Evolutionary conservation across 2,797 vertebrate species (phyloP), one percentile per base, ranked within the genome.

Genomic region (Myoxocephalus aenaeus): DNA sequence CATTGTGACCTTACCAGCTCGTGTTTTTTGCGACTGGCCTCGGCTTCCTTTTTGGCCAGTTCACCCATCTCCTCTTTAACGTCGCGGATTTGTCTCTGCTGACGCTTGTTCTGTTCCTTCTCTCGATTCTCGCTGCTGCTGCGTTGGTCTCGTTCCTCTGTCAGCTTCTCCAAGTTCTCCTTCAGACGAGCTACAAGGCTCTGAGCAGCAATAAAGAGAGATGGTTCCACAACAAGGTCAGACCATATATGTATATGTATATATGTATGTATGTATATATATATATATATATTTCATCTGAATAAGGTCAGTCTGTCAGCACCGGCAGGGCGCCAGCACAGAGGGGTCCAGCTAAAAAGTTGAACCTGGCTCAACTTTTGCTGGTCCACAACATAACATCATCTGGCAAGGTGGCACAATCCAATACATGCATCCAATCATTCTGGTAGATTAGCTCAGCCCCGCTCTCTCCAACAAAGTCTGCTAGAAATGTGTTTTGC

Each of bases 11-110:
- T 95, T 89, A 99, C 98, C 96, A 99, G 94, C 70, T 99, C 98
- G 0, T 99, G 98, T 65, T 97, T 99, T 91, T 99, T 99, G 92
- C 97, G 98, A 82, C 96, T 98, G 36, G 98, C 97, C 89, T 99
- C 98, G 0, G 95, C 87, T 84, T 99, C 98, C 88, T 98, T 99
- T 87, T 98, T 98, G 86, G 95, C 94, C 65, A 99, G 93, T 86
- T 99, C 97, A 0, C 92, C 95, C 94, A 95, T 97, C 93, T 99
- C 98, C 90, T 99, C 98, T 88, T 99, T 99, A 87, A 96, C 85
- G 68, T 99, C 98, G 0, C 97, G 95, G 66, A 96, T 96, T 94
- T 99, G 98, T 22, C 98, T 90, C 91, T 98, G 98, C 75, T 97
- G 90, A 34, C 98, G 94, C 84, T 99, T 99, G 92, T 98, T 98